phyloP scores from a whole-genome alignment of 2,797 vertebrate genomes.

The Karalla daura region DNA sequence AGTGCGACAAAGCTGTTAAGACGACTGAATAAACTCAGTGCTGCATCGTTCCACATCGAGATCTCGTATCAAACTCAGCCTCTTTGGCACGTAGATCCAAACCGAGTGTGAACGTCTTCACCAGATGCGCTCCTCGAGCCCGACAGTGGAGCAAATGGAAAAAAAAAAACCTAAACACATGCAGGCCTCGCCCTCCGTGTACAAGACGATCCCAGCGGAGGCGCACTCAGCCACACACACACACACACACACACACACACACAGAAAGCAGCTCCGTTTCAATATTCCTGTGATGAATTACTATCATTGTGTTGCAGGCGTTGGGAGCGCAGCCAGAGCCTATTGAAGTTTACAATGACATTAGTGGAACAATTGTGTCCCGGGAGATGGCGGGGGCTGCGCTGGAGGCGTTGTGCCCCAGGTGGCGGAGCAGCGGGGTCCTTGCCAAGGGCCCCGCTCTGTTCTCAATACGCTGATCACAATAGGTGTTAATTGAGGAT shows the following conservation, averaged over 20 bases:
- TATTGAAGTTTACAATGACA: slow-evolving; percentile 73
- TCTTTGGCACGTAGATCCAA: slow-evolving; percentile 12
- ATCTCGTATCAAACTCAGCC: slow-evolving; percentile 7
- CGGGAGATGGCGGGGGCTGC: slow-evolving; percentile 47
- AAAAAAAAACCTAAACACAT: no score
- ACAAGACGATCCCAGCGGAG: slow-evolving; percentile 49
- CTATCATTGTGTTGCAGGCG: slow-evolving; percentile 69
- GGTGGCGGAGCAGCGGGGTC: slow-evolving; percentile 55
- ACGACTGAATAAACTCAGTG: not conserved
- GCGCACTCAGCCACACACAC: slow-evolving; percentile 41
- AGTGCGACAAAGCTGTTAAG: not conserved
- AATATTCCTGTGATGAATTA: slow-evolving; percentile 74
- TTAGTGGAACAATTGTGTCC: slow-evolving; percentile 74
- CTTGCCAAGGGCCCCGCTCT: slow-evolving; percentile 30
- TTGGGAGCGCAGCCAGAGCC: slow-evolving; percentile 67
- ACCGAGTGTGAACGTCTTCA: slow-evolving; percentile 42
- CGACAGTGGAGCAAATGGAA: slow-evolving; percentile 37
- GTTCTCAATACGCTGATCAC: slow-evolving; percentile 32
- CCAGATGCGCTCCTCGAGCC: slow-evolving; percentile 38
- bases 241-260: no score
- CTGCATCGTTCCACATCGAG: not conserved
- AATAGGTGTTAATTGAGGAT: slow-evolving; percentile 62
- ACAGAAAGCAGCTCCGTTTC: slow-evolving; percentile 57
- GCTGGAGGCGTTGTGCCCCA: slow-evolving; percentile 60
- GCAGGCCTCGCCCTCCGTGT: slow-evolving; percentile 32